A percentile compares a stretch with the other conserved stretches of the same genome.
Conservation (phyloP, 2,888 invertebrate genomes). For the Athalia rosae region DNA sequence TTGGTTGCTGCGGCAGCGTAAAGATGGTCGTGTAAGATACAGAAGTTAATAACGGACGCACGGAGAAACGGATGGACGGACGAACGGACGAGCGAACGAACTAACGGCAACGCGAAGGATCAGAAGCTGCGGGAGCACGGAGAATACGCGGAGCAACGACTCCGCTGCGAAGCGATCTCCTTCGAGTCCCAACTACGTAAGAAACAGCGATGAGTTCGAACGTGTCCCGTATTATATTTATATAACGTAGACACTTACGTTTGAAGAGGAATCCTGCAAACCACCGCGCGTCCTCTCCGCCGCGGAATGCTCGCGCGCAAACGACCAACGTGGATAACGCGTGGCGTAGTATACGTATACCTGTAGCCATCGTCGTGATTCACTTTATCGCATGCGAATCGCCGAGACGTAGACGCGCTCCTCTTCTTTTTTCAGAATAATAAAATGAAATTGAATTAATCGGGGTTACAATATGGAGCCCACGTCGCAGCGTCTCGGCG, state of each 20-base stretch:
- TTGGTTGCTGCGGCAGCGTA: conserved; percentile 67
- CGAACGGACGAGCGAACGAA: conserved; percentile 4
- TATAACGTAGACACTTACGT: background rate
- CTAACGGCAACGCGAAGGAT: background rate
- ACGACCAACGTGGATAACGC: background rate
- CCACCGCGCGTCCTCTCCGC: background rate
- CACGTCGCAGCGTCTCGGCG: conserved; percentile 19
- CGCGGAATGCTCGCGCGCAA: background rate
- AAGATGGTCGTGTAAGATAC: conserved; percentile 68
- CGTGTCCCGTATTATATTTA: background rate
- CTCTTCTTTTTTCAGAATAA: background rate
- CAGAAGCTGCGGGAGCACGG: background rate
- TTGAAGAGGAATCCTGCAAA: background rate
- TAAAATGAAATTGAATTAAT: conserved; percentile 20
- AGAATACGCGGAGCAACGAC: conserved; percentile 13
- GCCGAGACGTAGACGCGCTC: no score
- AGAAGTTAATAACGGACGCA: conserved; percentile 69
- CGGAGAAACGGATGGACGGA: conserved; percentile 13
- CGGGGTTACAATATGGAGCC: background rate
- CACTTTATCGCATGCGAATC: background rate
- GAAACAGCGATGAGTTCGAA: no score
- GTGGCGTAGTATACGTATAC: no score
- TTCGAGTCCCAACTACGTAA: no score
- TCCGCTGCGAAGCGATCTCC: background rate
- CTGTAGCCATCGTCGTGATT: background rate